These are phyloP conservation scores for Parnassius orleans DNA, from an alignment of 2,888 invertebrate genomes.

Conservation along the genomic window DNA sequence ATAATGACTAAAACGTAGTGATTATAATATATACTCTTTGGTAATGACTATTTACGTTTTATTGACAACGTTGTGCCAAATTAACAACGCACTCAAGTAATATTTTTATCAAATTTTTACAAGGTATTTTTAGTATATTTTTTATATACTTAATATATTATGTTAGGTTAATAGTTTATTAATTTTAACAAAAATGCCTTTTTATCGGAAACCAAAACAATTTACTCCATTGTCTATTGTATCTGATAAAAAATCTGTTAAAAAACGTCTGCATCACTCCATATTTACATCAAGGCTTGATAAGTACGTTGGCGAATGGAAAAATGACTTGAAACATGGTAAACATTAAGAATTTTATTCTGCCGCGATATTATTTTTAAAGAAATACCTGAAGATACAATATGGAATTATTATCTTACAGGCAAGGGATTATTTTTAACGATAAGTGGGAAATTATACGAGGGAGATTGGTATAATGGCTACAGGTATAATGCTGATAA, in stretches of 20 bases:
- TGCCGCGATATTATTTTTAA: neutral
- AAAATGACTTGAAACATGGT: constrained; percentile 73
- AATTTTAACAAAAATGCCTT: constrained; percentile 53
- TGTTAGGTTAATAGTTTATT: too few species aligned
- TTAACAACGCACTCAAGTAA: neutral
- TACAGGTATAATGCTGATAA: constrained; percentile 53
- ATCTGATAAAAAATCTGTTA: constrained; percentile 70
- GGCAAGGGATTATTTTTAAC: constrained; percentile 78
- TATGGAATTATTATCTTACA: constrained; percentile 37
- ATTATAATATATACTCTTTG: too few species aligned
- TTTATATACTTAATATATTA: too few species aligned
- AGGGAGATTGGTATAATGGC: constrained; percentile 81
- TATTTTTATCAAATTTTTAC: constrained; percentile 18
- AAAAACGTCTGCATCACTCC: constrained; percentile 79
- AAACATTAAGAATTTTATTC: neutral
- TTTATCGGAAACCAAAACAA: constrained; percentile 62
- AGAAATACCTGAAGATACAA: too few species aligned
- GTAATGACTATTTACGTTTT: too few species aligned
- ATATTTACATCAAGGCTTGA: constrained; percentile 77
- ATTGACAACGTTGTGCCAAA: too few species aligned
- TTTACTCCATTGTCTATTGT: constrained; percentile 55
- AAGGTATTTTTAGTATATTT: neutral
- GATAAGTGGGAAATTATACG: constrained; percentile 76
- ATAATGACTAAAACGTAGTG: too few species aligned
- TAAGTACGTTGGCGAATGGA: constrained; percentile 83